Evolutionary conservation across 1,140 invertebrate genomes (phyloP), one percentile per base, ranked within the genome.

Genomic region (Solen grandis): DNA sequence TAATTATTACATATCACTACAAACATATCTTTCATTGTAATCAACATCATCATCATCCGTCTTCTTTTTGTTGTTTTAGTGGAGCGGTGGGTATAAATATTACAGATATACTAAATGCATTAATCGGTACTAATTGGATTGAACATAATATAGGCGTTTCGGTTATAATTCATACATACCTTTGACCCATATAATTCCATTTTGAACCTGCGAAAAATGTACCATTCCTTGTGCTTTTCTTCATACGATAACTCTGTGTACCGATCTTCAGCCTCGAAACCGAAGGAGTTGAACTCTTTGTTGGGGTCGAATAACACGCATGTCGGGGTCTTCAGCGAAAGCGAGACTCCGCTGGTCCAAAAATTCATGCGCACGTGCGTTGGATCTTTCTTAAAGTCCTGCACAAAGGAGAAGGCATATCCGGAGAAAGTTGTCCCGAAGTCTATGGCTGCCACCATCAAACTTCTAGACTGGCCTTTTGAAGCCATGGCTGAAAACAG

Each of bases 191-290:
- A 93, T 4, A 94, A 85, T 25, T 91, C 86, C 93, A 94, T 94
- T 88, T 94, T 94, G 86, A 94, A 94, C 85, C 94, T 94, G 77
- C 94, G 93, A 87, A 94, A 94, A 82, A 93, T 94, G 14, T 93
- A 88, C 93, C 94, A 94, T 25, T 87, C 88, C 41, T 90, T 88
- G 5, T 94, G 93, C 70, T 94, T 92, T 33, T 92, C 88, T 3
- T 92, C 88, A 41, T 36, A 14, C 22, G 93, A 92, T 38, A 94
- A 87, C 84, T 94, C 93, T 77, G 94, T 93, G 86, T 93, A 94
- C 76, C 88, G 91, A 81, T 94, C 93, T 50, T 94, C 87, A 4
- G 94, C 94, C 22, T 91, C 88, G 81, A 91, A 94, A 13, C 94
- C 94, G 86, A 94, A 94, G 0, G 94, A 93, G 83, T 94, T 93